Evolutionary conservation across 1,140 invertebrate species (phyloP), one percentile per base, ranked within the genome.

Genomic region (Limonius californicus): DNA sequence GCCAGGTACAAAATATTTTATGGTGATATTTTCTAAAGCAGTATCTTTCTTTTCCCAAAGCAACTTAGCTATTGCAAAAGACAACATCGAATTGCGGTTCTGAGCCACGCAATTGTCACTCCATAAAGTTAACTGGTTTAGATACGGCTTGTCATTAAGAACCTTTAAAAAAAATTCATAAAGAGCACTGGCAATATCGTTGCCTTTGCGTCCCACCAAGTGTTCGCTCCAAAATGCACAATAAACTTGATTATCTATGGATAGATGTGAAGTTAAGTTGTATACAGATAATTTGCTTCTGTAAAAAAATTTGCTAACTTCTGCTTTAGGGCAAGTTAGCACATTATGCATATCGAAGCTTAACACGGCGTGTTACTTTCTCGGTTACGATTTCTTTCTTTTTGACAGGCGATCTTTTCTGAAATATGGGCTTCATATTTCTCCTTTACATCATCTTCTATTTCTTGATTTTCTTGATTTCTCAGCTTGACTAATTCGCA

Each of bases 271-370:
- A 18, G 66, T 71, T 18, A 71, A 39, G 54, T 70, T 72, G 54
- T 72, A 70, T 18, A 67, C 65, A 56, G 21, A 64, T 27, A 68
- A 54, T 61, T 69, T 72, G 8, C 50, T 58, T 56, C 67, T 61
- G 50, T 70, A 72, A 61, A 39, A 69, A 54, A 71, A 67, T 20
- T 57, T 47, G 27, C 23, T 62, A 4, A 71, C 55, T 67, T 71
- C 53, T 12, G 59, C 63, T 54, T 56, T 59, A 11, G 70, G 68
- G 55, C 61, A 71, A 14, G 47, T 54, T 18, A 72, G 32, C 15
- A 72, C 62, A 64, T 71, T 72, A 62, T 72, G 39, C 30, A 69
- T 54, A 32, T 69, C 69, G 61, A 71, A 71, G 45, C 54, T 42
- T 21, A 68, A 45, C 16, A 69, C 11, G 27, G 11, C 11, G 27